Conservation (phyloP, 2,888 invertebrate species). For the Clostera curtula region DNA sequence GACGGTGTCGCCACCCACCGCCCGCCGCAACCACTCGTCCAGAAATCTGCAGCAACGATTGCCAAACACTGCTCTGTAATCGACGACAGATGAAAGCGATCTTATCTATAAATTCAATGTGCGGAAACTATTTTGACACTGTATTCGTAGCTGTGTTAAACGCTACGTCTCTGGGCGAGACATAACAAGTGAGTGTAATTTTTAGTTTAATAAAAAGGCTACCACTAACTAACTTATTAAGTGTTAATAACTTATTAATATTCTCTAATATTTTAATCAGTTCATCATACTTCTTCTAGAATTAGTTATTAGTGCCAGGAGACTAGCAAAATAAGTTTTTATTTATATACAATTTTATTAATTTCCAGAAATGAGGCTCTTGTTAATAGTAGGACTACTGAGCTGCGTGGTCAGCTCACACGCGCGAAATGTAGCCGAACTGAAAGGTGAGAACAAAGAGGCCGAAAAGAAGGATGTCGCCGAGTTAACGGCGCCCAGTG, state of each 20-base stretch:
- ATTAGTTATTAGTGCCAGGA: too few relatives aligned
- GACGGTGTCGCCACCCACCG: constrained; percentile 59
- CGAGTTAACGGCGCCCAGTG: constrained; percentile 19
- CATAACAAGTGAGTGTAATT: constrained; percentile 27
- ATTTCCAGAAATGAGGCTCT: constrained; percentile 49
- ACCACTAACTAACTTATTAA: neutral
- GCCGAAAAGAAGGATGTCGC: constrained; percentile 21
- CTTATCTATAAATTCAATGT: constrained; percentile 67
- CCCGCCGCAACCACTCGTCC: constrained; percentile 56
- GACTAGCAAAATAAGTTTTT: too few relatives aligned
- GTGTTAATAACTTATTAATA: too few relatives aligned
- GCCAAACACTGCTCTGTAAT: constrained; percentile 66
- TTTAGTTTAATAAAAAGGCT: neutral
- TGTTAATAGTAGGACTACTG: constrained; percentile 41
- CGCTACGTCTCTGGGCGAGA: constrained; percentile 29
- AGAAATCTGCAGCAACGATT: constrained; percentile 68
- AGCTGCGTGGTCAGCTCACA: constrained; percentile 38
- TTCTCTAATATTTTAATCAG: neutral
- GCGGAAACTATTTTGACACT: constrained; percentile 57
- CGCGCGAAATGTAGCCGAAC: constrained; percentile 44
- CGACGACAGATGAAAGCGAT: constrained; percentile 59
- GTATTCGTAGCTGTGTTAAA: constrained; percentile 36
- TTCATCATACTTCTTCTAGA: constrained; percentile 6
- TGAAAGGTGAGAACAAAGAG: constrained; percentile 36
- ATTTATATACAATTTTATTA: constrained; percentile 2